Percentiles rank a stretch among this genome's conserved stretches.
Evolutionary conservation across 2,888 invertebrate genomes (phyloP).

Genomic region (Acheta domesticus): DNA sequence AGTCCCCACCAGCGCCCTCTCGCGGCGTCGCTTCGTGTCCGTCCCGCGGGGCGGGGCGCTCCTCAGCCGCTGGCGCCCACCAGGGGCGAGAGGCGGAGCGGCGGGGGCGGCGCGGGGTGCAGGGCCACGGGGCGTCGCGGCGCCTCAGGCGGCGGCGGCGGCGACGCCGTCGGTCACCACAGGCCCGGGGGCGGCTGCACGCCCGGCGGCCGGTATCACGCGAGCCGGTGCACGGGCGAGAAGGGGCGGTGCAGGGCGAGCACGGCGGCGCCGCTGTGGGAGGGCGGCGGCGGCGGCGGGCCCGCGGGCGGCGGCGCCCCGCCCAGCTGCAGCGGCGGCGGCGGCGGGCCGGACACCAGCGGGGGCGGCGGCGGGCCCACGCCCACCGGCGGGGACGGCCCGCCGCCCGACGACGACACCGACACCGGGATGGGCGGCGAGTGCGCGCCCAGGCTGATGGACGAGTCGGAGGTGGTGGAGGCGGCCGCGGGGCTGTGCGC

Average conservation of each 20-base stretch:
- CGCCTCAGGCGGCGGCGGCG: conserved; percentile 21
- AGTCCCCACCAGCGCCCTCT: too few relatives aligned
- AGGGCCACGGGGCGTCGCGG: conserved; percentile 19
- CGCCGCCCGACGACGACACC: conserved; percentile 41
- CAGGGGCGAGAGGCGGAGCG: background rate
- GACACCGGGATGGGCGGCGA: conserved; percentile 35
- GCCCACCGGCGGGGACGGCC: conserved; percentile 38
- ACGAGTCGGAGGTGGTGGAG: conserved; percentile 41
- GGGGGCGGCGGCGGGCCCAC: conserved; percentile 18
- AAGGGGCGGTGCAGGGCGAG: conserved; percentile 41
- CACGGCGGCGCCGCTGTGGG: conserved; percentile 38
- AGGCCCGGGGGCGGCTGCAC: conserved; percentile 38
- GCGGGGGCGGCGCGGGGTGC: background rate
- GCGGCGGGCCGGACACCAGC: background rate
- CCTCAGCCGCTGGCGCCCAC: too few relatives aligned
- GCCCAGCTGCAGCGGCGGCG: conserved; percentile 2
- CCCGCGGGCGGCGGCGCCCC: conserved; percentile 34
- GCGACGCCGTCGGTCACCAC: conserved; percentile 28
- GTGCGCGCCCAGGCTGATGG: conserved; percentile 38
- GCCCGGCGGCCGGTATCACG: conserved; percentile 41
- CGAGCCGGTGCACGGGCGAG: conserved; percentile 39
- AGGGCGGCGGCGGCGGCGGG: conserved; percentile 41
- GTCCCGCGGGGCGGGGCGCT: too few relatives aligned
- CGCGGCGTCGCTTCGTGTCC: too few relatives aligned
- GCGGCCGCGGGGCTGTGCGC: conserved; percentile 40